Evolutionary conservation across 2,113 vertebrate species (phyloP), one percentile per base, ranked within the genome.

Genomic region (Centropristis striata): DNA sequence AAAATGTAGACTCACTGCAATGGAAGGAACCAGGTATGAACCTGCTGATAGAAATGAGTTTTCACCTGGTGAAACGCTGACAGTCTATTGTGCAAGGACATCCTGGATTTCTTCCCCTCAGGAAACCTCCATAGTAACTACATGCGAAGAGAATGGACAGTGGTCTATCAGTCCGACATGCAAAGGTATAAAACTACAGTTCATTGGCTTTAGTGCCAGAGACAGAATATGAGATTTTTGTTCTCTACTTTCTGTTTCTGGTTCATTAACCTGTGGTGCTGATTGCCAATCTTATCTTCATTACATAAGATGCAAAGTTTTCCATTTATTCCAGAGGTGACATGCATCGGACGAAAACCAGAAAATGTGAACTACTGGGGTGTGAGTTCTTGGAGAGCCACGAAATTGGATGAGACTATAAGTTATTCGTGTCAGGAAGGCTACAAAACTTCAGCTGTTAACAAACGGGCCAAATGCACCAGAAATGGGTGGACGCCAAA

Each of bases 321-420:
- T 18, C 4, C 41, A 16, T 16, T 9, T 28, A n/a, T 76, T 70
- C 0, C 32, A 94, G 92, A 75, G 75, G 65, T 91, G 1, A 76
- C 0, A 18, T 94, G 93, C 66, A 4, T 0, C 0, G 1, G 1
- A 41, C 42, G 1, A 32, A 14, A 2, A 16, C 1, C 0, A 0
- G 20, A 2, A 5, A 0, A 0, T 68, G 20, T 91, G 20, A 0
- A 0, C 1, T 0, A 0, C 0, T 50, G 32, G 84, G 0, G 0
- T 0, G 0, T 0, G 0, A 0, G 0, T 0, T 2, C 8, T 14
- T 0, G 0, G 0, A 0, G 4, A 0, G 0, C 0, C n/a, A 0
- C 4, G 0, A 60, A 0, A 37, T 0, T 84, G n/a, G 42, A 0
- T 6, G 4, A 28, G 0, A 41, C 0, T 20, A 27, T 2, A 7